Percentiles rank a stretch among this genome's conserved stretches.
Evolutionary conservation across 2,113 vertebrate species (phyloP).

Genomic region (Bubo blakistoni): DNA sequence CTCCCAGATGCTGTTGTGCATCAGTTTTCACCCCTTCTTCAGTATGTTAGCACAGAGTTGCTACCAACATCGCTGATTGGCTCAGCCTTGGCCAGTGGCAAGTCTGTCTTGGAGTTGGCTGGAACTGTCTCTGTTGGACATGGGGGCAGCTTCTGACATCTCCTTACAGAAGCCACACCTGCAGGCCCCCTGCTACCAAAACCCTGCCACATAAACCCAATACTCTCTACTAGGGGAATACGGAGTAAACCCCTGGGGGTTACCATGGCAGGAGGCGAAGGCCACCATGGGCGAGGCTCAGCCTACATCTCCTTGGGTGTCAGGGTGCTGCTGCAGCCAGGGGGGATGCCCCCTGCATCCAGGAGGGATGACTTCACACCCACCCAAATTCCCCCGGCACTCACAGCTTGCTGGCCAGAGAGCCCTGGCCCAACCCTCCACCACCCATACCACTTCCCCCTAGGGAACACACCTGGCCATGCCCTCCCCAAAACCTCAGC

Average conservation of each 20-base stretch:
- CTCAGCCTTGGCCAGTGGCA: neutral
- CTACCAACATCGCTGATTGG: neutral
- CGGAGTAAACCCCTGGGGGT: neutral
- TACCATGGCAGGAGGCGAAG: neutral
- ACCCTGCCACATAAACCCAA: neutral
- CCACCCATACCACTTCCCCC: neutral
- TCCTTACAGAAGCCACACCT: neutral
- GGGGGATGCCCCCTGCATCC: neutral
- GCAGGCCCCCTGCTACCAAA: neutral
- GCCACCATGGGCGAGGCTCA: neutral
- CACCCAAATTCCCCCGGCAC: neutral
- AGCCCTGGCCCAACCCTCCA: neutral
- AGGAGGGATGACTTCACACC: neutral
- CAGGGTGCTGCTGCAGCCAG: neutral
- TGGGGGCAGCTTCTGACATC: neutral
- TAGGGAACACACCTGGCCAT: neutral
- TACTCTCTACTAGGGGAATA: neutral
- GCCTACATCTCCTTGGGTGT: neutral
- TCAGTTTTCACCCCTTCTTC: neutral
- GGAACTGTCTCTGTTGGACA: neutral
- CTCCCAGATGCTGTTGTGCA: neutral
- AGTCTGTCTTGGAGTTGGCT: neutral
- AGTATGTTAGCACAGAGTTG: neutral
- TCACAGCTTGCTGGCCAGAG: neutral
- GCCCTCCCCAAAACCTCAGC: neutral